Base-by-base conservation (phyloP, 2,888 invertebrate genomes). In the Hesperia comma region DNA sequence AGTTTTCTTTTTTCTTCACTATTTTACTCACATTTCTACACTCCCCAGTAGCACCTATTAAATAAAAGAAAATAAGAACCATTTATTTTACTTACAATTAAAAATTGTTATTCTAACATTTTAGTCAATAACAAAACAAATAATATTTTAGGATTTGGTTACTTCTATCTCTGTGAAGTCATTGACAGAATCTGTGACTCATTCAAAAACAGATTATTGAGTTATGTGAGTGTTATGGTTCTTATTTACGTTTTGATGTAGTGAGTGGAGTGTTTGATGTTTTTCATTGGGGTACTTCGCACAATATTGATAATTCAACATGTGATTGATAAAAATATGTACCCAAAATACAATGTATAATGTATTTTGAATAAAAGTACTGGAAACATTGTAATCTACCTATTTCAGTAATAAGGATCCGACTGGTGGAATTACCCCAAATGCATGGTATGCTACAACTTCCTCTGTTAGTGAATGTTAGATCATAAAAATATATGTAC, bases 21-120 rank as follows among this genome's bases (percentile, higher is more conserved):
- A 61, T 19, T 51, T 53, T 15, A 61, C 53, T 53, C 6, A 53
- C 53, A 32, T 53, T 53, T 58, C 8, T 43, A 56, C 56, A 56
- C 56, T 56, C 19, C 56, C 40, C 56, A 56, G 56, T 17, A 7
- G 10, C 19, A 4, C 21, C 4, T 41, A n/a, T 15, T 12, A 32
- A 53, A n/a, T 19, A 12, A 37, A 37, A 12, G 10, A 6, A 32
- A 26, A 32, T 32, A 53, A 53, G 32, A 53, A 53, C 53, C 53
- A 53, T 53, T 32, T 19, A 53, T 53, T 32, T 19, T 21, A 51
- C 14, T 14, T 51, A 14, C n/a, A 53, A n/a, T 26, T 14, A 51
- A 46, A 46, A 17, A 17, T n/a, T 19, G 2, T 3, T 10, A 37
- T 37, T 2, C 8, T 8, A 12, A 37, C 8, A 12, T 37, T 8